These are phyloP conservation scores for Misgurnus anguillicaudatus DNA, from an alignment of 2,113 vertebrate species.

Conservation along the genomic window DNA sequence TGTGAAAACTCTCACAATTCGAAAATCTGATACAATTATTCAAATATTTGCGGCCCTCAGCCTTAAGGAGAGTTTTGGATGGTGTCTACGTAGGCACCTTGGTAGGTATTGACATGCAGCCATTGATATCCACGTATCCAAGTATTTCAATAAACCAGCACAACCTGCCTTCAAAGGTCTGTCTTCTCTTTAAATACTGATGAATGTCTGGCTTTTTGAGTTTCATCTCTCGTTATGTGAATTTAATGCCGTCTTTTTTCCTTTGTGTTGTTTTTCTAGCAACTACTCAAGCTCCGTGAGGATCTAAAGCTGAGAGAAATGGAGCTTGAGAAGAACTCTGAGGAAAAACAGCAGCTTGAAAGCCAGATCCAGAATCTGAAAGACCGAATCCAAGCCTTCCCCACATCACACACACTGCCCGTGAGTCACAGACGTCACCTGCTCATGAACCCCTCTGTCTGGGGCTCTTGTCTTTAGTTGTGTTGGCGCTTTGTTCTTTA, in stretches of 20 bases:
- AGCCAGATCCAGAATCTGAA: slow-evolving; percentile 84
- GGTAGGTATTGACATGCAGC: not conserved
- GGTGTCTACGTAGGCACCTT: no score
- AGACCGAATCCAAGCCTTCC: slow-evolving; percentile 80
- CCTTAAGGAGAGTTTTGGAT: no score
- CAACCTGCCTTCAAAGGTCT: slow-evolving; percentile 16
- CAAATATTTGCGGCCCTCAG: no score
- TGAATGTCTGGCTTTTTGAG: not conserved
- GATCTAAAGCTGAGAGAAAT: slow-evolving; percentile 87
- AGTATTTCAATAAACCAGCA: slow-evolving; percentile 11
- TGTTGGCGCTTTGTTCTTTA: slow-evolving; percentile 22
- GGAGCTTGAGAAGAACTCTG: slow-evolving; percentile 86
- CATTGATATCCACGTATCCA: not conserved
- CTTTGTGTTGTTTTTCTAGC: slow-evolving; percentile 70
- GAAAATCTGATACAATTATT: no score
- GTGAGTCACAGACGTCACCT: slow-evolving; percentile 59
- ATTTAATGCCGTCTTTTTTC: slow-evolving; percentile 18
- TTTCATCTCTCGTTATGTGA: not conserved
- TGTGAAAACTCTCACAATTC: no score
- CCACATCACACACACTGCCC: slow-evolving; percentile 59
- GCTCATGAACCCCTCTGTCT: not conserved
- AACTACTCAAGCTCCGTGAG: slow-evolving; percentile 90
- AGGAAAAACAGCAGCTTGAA: slow-evolving; percentile 89
- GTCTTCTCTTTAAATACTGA: slow-evolving; percentile 22
- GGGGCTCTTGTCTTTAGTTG: not conserved